A percentile compares a stretch with the other conserved stretches of the same genome.
phyloP scores from a whole-genome alignment of 1,140 invertebrate genomes.

The Eumaeus atala region DNA sequence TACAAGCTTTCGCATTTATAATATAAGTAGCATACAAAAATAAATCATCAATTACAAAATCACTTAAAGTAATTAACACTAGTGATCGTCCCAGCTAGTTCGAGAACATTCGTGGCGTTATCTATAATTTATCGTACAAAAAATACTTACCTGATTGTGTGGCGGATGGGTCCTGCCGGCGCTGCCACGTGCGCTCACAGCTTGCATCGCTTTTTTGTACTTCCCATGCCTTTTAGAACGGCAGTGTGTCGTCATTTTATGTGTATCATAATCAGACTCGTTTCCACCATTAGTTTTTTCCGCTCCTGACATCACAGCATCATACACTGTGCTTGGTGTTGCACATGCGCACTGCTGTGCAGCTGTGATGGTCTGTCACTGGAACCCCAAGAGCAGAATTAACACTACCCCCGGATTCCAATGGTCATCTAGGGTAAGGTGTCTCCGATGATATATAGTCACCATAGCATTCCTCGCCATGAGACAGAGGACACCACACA shows the following conservation, averaged over 20 bases:
- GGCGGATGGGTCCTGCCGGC: constrained; percentile 3
- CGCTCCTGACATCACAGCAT: no score
- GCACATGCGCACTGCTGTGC: no score
- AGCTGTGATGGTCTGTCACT: no score
- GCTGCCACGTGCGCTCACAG: constrained; percentile 7
- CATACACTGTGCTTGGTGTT: no score
- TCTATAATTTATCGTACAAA: constrained; percentile 1
- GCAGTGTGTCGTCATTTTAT: neutral
- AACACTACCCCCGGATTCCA: no score
- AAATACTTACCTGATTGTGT: constrained; percentile 3
- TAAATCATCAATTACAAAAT: neutral
- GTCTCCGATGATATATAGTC: no score
- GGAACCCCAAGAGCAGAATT: no score
- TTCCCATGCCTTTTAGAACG: constrained; percentile 3
- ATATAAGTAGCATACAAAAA: neutral
- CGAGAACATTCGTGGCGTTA: neutral
- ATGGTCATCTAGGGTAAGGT: no score
- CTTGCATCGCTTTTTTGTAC: constrained; percentile 6
- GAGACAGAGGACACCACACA: no score
- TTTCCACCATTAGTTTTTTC: neutral
- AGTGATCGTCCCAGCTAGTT: neutral
- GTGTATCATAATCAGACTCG: neutral
- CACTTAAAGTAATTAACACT: constrained; percentile 9
- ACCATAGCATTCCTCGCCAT: no score
- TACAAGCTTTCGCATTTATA: no score